Percentiles rank a stretch among this genome's conserved stretches.
Evolutionary conservation across 1,140 invertebrate species (phyloP).

Genomic region (Paramacrobiotus metropolitanus): DNA sequence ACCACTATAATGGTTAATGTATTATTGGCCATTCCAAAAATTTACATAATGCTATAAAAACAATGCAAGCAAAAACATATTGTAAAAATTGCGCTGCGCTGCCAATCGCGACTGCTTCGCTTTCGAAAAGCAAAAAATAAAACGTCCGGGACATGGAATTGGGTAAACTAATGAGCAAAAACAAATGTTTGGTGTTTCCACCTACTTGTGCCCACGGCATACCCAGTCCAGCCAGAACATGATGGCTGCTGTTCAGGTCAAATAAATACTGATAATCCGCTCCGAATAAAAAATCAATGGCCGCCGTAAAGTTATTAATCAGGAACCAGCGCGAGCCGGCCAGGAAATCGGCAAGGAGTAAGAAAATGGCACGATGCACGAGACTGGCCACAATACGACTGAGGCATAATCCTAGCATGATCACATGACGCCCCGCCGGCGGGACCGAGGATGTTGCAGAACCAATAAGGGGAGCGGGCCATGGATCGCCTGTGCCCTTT

Average conservation of each 20-base stretch:
- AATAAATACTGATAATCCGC: too few species aligned
- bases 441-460: background rate
- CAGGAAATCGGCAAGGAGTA: background rate
- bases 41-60: too few species aligned
- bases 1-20: too few species aligned
- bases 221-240: too few species aligned
- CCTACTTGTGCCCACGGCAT: too few species aligned
- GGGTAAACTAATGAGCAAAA: background rate
- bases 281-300: too few species aligned
- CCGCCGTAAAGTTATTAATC: background rate
- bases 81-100: too few species aligned
- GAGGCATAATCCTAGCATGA: background rate
- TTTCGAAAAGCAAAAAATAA: background rate
- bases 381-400: background rate
- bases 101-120: background rate
- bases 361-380: too few species aligned
- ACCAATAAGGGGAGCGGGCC: too few species aligned
- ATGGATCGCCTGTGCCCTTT: background rate
- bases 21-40: too few species aligned
- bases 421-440: background rate
- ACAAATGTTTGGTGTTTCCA: background rate
- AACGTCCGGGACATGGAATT: background rate
- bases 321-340: background rate
- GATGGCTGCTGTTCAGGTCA: too few species aligned
- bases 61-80: too few species aligned